These are phyloP conservation scores for Nineta flava DNA, from an alignment of 2,888 invertebrate genomes.

Conservation along the genomic window DNA sequence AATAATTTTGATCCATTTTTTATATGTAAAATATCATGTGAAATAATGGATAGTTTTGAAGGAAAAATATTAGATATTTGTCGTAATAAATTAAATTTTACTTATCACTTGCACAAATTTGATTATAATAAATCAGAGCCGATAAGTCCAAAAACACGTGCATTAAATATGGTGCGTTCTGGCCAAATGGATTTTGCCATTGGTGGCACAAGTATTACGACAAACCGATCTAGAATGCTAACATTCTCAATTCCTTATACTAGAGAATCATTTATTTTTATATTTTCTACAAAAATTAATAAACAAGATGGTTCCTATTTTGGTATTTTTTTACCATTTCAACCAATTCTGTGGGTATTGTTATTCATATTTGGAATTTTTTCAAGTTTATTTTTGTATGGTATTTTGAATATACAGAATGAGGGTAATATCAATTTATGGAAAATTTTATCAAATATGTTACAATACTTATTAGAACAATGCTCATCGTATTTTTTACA, in stretches of 20 bases:
- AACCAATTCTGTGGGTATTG: background rate
- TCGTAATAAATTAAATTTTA: background rate
- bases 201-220: background rate
- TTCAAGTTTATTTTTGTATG: background rate
- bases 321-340: slow-evolving; percentile 1
- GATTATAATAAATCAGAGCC: background rate
- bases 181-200: background rate
- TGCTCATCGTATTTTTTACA: background rate
- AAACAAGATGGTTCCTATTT: background rate
- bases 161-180: background rate
- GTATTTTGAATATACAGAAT: background rate
- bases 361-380: background rate
- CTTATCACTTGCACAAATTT: background rate
- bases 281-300: background rate
- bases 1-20: background rate
- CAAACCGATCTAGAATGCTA: background rate
- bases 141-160: background rate
- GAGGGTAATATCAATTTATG: background rate
- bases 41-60: background rate
- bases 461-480: background rate
- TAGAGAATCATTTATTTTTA: background rate
- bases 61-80: background rate
- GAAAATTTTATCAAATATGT: background rate
- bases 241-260: background rate
- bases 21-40: background rate